These are phyloP conservation scores for Scaptomyza pallida DNA, from an alignment of 1,140 invertebrate genomes.

Conservation along the genomic window DNA sequence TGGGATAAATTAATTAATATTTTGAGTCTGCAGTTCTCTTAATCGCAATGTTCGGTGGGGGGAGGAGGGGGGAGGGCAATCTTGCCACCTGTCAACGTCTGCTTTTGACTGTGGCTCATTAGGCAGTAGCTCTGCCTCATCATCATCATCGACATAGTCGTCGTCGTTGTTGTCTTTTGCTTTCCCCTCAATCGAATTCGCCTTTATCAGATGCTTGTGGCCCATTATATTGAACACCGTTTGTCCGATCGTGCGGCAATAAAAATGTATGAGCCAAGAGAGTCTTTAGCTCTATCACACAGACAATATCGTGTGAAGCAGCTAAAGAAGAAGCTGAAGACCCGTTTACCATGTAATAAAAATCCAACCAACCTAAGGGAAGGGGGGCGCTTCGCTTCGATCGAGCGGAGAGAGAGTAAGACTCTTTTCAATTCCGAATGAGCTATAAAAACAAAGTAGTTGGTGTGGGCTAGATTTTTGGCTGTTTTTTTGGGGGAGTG, in stretches of 20 bases:
- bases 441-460: slow-evolving; percentile 35
- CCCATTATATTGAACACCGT: slow-evolving; percentile 76
- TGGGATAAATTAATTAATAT: slow-evolving; percentile 43
- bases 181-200: no score
- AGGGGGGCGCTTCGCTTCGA: no score
- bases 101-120: slow-evolving; percentile 26
- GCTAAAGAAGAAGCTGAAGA: slow-evolving; percentile 25
- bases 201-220: slow-evolving; percentile 7
- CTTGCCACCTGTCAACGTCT: slow-evolving; percentile 40
- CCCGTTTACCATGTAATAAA: slow-evolving; percentile 50
- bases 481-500: neutral
- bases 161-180: neutral
- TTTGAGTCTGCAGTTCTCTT: slow-evolving; percentile 22
- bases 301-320: slow-evolving; percentile 75
- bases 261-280: slow-evolving; percentile 73
- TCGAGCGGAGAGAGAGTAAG: slow-evolving; percentile 5
- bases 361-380: slow-evolving; percentile 1
- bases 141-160: slow-evolving; percentile 5
- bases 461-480: neutral
- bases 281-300: slow-evolving; percentile 59
- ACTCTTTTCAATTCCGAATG: slow-evolving; percentile 45
- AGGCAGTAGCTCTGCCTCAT: slow-evolving; percentile 28
- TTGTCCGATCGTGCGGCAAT: slow-evolving; percentile 76
- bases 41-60: neutral
- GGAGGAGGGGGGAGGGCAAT: no score